Base-by-base conservation (phyloP, 2,888 invertebrate genomes). In the Trachelus troglodyta region DNA sequence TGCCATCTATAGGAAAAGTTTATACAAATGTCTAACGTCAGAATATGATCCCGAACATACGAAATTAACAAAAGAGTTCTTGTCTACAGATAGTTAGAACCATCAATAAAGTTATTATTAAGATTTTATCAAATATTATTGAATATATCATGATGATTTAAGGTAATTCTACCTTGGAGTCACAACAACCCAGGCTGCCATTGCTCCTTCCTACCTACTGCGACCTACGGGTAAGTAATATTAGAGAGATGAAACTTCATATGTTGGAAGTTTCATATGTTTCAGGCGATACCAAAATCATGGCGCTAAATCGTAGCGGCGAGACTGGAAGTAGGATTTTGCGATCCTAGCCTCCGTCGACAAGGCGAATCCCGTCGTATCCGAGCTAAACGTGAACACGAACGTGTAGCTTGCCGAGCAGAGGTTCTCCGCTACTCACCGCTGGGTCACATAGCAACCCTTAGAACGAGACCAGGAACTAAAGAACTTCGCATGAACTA, bases 121-220 rank as follows among this genome's bases (percentile, higher is more conserved):
- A 56, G 6, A 56, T 56, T 56, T 9, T 9, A 56, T 56, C 23
- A 56, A 56, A 56, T 0, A 23, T 23, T 56, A 56, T 56, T 56
- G 6, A 23, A 56, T 23, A 56, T 23, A 15, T 56, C 23, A 15
- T 15, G 6, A 56, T 56, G 56, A 23, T 23, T 56, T 56, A 56
- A 2, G 31, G 35, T 11, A 12, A 34, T 68, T 35, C 37, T 35
- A 78, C 78, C 75, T 35, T 23, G 78, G 76, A 15, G 78, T 78
- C 11, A 76, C 73, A 15, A 69, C 68, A 34, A 78, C 73, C 78
- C 78, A 78, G 9, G 76, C 15, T 34, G 73, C 75, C 78, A 78
- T 78, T 34, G 23, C 23, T 56, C 15, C 23, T 23, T 56, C 9
- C 2, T 6, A 56, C 1, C 9, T 56, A 23, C 56, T 23, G 23